Evolutionary conservation across 2,888 invertebrate species (phyloP).

Genomic region (Agonopterix alstromeriana): DNA sequence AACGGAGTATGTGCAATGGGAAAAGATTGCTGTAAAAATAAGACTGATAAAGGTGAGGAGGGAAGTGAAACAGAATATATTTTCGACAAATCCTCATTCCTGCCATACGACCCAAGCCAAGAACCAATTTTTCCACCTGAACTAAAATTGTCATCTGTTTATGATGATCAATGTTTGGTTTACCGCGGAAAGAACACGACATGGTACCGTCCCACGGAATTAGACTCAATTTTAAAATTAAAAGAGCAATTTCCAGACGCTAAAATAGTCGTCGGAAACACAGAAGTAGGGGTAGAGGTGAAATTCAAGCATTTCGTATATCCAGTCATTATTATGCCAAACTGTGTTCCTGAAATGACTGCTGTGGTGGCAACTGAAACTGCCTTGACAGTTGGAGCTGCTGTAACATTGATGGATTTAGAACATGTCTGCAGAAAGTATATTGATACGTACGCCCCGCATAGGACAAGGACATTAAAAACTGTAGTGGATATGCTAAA

Average conservation of each 20-base stretch:
- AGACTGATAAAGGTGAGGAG: constrained; percentile 40
- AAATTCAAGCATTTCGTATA: constrained; percentile 88
- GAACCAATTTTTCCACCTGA: constrained; percentile 92
- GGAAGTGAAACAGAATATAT: constrained; percentile 69
- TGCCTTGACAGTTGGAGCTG: constrained; percentile 86
- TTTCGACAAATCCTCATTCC: constrained; percentile 78
- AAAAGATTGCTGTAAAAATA: constrained; percentile 79
- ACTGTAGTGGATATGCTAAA: constrained; percentile 90
- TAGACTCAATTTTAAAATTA: constrained; percentile 78
- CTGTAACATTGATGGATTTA: constrained; percentile 87
- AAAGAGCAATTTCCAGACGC: constrained; percentile 81
- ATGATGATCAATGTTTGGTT: constrained; percentile 73
- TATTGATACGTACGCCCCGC: constrained; percentile 74
- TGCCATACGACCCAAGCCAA: constrained; percentile 83
- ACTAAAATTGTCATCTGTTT: constrained; percentile 77
- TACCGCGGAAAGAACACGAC: constrained; percentile 73
- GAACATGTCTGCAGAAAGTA: constrained; percentile 79
- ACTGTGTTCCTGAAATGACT: constrained; percentile 87
- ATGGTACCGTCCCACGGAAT: constrained; percentile 82
- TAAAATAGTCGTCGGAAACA: constrained; percentile 88
- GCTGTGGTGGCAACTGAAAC: constrained; percentile 70
- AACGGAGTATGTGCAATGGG: constrained; percentile 74
- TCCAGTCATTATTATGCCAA: constrained; percentile 89
- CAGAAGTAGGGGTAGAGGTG: constrained; percentile 89
- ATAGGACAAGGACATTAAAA: constrained; percentile 80